Conservation (phyloP, 2,113 vertebrate species). For the Pseudolaguvia tuberculata region DNA sequence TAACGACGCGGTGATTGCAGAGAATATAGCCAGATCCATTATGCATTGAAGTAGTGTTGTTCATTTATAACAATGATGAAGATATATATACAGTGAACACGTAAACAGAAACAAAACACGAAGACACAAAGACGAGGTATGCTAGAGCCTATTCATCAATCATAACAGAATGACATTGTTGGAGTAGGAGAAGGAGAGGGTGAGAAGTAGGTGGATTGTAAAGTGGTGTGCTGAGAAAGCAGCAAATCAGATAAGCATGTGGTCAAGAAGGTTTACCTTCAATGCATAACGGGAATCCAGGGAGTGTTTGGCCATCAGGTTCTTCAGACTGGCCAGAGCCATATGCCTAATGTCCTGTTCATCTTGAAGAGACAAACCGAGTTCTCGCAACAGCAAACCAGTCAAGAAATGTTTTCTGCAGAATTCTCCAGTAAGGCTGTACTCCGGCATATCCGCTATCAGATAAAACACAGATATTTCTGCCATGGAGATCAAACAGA, state of each 20-base stretch:
- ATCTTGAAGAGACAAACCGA: conserved; percentile 92
- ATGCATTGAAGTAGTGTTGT: too few relatives aligned
- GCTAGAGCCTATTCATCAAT: too few relatives aligned
- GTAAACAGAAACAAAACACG: too few relatives aligned
- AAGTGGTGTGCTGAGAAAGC: background rate
- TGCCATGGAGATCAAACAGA: background rate
- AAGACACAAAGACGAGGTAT: too few relatives aligned
- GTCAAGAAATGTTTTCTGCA: conserved; percentile 96
- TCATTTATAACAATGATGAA: too few relatives aligned
- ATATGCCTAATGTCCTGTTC: conserved; percentile 93
- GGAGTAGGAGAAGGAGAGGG: too few relatives aligned
- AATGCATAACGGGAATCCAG: conserved; percentile 86
- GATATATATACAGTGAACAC: too few relatives aligned
- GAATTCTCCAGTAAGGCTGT: conserved; percentile 93
- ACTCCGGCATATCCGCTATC: conserved; percentile 84
- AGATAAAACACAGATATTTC: background rate
- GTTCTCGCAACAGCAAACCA: conserved; percentile 86
- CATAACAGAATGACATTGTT: too few relatives aligned
- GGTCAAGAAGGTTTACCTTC: conserved; percentile 67
- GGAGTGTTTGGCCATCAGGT: conserved; percentile 95
- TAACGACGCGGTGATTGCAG: too few relatives aligned
- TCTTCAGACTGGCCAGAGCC: conserved; percentile 89
- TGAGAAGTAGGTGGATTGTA: too few relatives aligned
- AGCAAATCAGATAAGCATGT: too few relatives aligned
- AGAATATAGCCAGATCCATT: too few relatives aligned